Evolutionary conservation across 1,140 invertebrate genomes (phyloP).

Genomic region (Ridgeia piscesae): DNA sequence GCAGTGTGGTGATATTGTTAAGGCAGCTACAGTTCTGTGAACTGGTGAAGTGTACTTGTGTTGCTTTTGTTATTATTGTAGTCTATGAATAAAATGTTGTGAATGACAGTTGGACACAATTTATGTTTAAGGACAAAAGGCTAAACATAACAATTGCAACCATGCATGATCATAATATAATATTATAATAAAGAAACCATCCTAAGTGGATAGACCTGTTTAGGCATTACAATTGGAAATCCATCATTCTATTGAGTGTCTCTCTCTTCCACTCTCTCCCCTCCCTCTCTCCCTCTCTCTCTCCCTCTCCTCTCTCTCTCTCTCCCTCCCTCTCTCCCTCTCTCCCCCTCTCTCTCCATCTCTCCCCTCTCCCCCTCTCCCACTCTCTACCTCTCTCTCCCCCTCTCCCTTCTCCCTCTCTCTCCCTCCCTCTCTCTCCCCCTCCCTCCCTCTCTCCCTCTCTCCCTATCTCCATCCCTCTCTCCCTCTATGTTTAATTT

Average conservation of each 20-base stretch:
- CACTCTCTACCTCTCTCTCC: no score
- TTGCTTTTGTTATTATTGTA: background rate
- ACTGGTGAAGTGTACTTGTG: background rate
- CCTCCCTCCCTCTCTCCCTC: no score
- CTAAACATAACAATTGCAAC: background rate
- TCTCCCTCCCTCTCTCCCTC: no score
- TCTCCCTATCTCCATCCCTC: no score
- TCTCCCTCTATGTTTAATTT: background rate
- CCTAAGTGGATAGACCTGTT: background rate
- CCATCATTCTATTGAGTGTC: background rate
- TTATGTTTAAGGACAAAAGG: background rate
- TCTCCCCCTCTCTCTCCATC: no score
- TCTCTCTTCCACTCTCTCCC: no score
- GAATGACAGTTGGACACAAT: background rate
- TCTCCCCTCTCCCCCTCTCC: no score
- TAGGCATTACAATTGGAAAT: background rate
- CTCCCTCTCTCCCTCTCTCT: no score
- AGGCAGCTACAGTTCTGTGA: background rate
- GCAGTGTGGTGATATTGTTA: background rate
- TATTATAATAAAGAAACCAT: background rate
- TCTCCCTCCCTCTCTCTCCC: no score
- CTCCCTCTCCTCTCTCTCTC: no score
- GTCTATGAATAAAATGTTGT: background rate
- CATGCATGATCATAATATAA: background rate
- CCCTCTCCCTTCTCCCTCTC: no score